Percentiles rank a stretch among this genome's conserved stretches.
Evolutionary conservation across 2,888 invertebrate species (phyloP).

Genomic region (Nemapogon koenigi): DNA sequence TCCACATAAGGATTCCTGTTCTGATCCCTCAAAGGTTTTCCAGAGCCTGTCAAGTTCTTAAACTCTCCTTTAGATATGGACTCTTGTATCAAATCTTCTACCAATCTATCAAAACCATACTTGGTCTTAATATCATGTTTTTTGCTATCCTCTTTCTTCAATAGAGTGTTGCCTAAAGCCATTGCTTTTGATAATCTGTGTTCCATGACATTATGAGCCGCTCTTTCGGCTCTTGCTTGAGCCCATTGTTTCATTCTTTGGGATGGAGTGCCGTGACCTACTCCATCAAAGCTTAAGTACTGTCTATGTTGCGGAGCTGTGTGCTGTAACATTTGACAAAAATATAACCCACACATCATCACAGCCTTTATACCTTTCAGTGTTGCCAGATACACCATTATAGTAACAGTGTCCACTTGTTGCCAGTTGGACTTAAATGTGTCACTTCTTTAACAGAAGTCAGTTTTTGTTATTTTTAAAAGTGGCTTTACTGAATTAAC

Average conservation of each 20-base stretch:
- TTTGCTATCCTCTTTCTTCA: conserved; percentile 68
- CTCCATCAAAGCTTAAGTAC: conserved; percentile 80
- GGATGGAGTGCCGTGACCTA: conserved; percentile 79
- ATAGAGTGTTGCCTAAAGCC: conserved; percentile 68
- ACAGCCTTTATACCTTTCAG: no score
- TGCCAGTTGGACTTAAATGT: no score
- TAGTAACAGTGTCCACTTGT: no score
- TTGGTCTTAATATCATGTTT: conserved; percentile 81
- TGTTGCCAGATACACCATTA: no score
- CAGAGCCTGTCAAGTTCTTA: conserved; percentile 80
- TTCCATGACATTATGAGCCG: conserved; percentile 69
- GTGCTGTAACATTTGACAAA: conserved; percentile 69
- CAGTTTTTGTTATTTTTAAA: no score
- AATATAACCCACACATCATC: no score
- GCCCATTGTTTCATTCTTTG: conserved; percentile 81
- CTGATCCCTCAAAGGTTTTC: conserved; percentile 78
- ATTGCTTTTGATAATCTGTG: conserved; percentile 69
- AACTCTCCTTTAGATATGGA: conserved; percentile 91
- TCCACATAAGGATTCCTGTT: conserved; percentile 86
- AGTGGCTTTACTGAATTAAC: no score
- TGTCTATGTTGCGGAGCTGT: conserved; percentile 89
- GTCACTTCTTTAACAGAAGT: no score
- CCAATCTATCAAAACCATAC: conserved; percentile 84
- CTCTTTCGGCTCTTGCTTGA: conserved; percentile 71
- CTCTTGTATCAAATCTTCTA: conserved; percentile 91